Percentiles rank a stretch among this genome's conserved stretches.
phyloP scores from a whole-genome alignment of 2,113 vertebrate genomes.

The Prolemur simus region DNA sequence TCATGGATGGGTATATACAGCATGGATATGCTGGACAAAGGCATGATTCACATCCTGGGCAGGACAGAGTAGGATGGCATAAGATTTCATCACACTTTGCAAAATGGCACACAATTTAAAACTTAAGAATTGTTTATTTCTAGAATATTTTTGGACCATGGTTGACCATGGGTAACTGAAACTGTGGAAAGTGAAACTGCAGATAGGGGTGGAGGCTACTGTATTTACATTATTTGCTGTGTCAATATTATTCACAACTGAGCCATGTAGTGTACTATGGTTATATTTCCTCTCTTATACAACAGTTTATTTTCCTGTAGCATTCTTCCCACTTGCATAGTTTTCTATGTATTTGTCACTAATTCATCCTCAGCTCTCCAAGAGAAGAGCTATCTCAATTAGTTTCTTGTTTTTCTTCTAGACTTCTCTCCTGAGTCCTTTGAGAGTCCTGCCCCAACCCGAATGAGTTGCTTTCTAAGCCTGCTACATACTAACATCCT shows the following conservation, averaged over 20 bases:
- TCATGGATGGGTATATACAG: neutral
- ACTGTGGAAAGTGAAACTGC: neutral
- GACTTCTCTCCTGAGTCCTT: neutral
- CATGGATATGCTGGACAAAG: neutral
- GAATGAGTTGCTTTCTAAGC: neutral
- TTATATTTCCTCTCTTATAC: neutral
- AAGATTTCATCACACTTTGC: neutral
- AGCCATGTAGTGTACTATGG: neutral
- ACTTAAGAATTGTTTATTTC: neutral
- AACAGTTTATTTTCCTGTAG: neutral
- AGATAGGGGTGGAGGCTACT: neutral
- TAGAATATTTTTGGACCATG: neutral
- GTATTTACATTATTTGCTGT: neutral
- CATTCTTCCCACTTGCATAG: neutral
- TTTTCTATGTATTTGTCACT: conserved; percentile 7
- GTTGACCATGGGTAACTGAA: neutral
- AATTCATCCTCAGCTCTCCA: neutral
- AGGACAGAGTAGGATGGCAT: neutral
- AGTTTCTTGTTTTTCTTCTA: neutral
- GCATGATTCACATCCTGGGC: neutral
- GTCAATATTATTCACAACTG: conserved; percentile 25
- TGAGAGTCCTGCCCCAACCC: neutral
- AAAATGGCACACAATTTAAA: neutral
- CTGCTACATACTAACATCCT: neutral
- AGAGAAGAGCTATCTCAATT: neutral